These are phyloP conservation scores for Liolophura sinensis DNA, from an alignment of 1,140 invertebrate genomes.

Conservation along the genomic window DNA sequence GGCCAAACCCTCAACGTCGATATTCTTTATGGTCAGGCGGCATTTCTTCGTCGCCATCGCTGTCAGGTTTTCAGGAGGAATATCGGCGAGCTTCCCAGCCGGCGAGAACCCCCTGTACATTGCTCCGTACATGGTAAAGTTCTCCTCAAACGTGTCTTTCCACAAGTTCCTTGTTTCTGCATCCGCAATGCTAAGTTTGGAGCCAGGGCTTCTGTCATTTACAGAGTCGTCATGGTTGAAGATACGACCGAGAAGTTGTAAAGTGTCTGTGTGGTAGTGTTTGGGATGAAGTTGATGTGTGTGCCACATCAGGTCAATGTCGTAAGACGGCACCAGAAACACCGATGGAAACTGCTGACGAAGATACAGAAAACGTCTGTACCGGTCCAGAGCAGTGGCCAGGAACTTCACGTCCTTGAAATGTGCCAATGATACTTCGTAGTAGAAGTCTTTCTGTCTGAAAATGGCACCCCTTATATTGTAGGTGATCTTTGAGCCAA, in stretches of 20 bases:
- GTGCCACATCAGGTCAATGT: slow-evolving; percentile 56
- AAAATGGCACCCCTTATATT: slow-evolving; percentile 46
- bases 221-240: slow-evolving; percentile 54
- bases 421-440: slow-evolving; percentile 57
- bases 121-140: slow-evolving; percentile 3
- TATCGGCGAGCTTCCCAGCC: not conserved
- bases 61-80: not conserved
- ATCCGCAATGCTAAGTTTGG: slow-evolving; percentile 36
- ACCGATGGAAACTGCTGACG: slow-evolving; percentile 50
- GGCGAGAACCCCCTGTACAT: slow-evolving; percentile 9
- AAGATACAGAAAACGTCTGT: slow-evolving; percentile 51
- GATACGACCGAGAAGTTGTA: slow-evolving; percentile 46
- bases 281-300: slow-evolving; percentile 52
- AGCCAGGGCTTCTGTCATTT: slow-evolving; percentile 48
- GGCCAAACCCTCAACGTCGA: no score
- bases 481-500: slow-evolving; percentile 20
- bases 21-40: no score
- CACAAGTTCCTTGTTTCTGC: slow-evolving; percentile 17
- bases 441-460: slow-evolving; percentile 41
- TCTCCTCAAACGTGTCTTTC: slow-evolving; percentile 10
- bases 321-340: slow-evolving; percentile 57
- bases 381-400: slow-evolving; percentile 47
- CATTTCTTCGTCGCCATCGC: no score
- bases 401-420: slow-evolving; percentile 50
- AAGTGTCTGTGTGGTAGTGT: slow-evolving; percentile 42